phyloP scores from a whole-genome alignment of 2,113 vertebrate genomes.

The Chiloscyllium plagiosum region DNA sequence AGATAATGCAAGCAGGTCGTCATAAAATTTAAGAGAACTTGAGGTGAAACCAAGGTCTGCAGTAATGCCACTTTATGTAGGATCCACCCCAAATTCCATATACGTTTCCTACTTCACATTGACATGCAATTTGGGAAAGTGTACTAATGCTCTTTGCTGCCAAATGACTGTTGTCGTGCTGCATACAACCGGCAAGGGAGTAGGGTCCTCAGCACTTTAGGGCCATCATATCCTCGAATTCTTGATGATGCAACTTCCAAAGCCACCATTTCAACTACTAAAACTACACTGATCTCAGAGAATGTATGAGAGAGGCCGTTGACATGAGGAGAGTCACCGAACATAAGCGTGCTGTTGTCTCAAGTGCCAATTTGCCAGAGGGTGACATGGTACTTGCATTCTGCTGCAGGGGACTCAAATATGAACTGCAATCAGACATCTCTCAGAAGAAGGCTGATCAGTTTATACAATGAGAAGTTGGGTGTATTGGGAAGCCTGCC shows the following conservation, averaged over 20 bases:
- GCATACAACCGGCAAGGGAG: background rate
- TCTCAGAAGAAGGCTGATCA: too few relatives aligned
- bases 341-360: too few relatives aligned
- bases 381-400: too few relatives aligned
- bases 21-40: background rate
- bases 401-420: too few relatives aligned
- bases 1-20: background rate
- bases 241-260: background rate
- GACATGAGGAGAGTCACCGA: too few relatives aligned
- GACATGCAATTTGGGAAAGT: background rate
- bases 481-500: too few relatives aligned
- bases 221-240: background rate
- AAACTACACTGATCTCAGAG: too few relatives aligned
- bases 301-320: too few relatives aligned
- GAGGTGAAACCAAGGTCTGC: background rate
- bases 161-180: background rate
- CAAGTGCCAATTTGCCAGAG: too few relatives aligned
- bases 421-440: too few relatives aligned
- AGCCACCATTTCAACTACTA: background rate
- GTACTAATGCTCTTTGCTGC: background rate
- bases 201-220: background rate
- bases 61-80: background rate
- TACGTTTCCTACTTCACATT: background rate
- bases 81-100: background rate
- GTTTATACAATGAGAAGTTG: too few relatives aligned